These are phyloP conservation scores for Sebastes taczanowskii DNA, from an alignment of 2,797 vertebrate species.

Conservation along the genomic window DNA sequence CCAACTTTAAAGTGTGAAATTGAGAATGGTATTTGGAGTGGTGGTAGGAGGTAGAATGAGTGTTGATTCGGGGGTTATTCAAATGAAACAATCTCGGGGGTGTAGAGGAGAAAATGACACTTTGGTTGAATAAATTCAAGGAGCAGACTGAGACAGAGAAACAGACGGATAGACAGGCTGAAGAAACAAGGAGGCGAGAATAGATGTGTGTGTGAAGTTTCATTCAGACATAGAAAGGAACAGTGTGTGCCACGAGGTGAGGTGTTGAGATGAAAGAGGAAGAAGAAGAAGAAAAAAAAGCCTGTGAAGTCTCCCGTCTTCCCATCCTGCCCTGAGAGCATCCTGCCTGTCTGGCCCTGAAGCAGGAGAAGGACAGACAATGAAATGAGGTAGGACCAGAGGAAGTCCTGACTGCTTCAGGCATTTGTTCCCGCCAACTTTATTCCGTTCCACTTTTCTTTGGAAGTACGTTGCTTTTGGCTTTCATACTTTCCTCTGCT, in stretches of 20 bases:
- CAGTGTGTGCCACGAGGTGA: slow-evolving; percentile 46
- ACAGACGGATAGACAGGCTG: slow-evolving; percentile 5
- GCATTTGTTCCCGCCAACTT: slow-evolving; percentile 49
- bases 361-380: slow-evolving; percentile 51
- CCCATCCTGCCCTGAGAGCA: slow-evolving; percentile 59
- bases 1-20: not conserved
- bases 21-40: not conserved
- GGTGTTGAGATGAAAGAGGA: slow-evolving; percentile 71
- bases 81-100: not conserved
- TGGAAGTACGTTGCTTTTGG: slow-evolving; percentile 36
- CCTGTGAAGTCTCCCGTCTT: slow-evolving; percentile 62
- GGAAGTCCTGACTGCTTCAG: slow-evolving; percentile 53
- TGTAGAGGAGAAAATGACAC: not conserved
- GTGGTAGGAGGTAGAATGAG: not conserved
- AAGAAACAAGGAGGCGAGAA: slow-evolving; percentile 11
- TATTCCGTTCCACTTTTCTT: slow-evolving; percentile 51
- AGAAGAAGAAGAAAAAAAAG: slow-evolving; percentile 22
- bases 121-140: not conserved
- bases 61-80: not conserved
- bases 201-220: slow-evolving; percentile 31
- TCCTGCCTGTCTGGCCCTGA: slow-evolving; percentile 47
- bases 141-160: slow-evolving; percentile 10
- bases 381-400: slow-evolving; percentile 47
- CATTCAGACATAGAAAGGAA: slow-evolving; percentile 44
- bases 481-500: slow-evolving; percentile 15